Conservation (phyloP, 2,797 vertebrate genomes). For the Smutsia temminckii region DNA sequence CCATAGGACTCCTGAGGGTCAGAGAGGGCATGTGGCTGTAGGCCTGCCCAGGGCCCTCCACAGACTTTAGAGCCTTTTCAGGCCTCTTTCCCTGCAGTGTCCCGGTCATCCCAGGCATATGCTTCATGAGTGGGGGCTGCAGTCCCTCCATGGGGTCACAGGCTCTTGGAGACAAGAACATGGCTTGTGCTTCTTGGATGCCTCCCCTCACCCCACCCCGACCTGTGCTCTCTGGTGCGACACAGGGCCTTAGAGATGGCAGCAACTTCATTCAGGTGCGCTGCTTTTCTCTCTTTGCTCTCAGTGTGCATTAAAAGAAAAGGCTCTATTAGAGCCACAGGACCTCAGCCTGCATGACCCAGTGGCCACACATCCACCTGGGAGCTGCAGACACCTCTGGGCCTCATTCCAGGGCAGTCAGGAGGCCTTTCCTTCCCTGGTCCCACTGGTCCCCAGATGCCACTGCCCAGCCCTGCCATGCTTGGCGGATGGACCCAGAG, state of each 20-base stretch:
- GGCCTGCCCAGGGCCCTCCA: neutral
- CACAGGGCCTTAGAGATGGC: neutral
- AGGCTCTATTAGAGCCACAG: rapidly evolving
- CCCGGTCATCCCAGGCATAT: neutral
- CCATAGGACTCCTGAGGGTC: neutral
- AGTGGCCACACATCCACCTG: neutral
- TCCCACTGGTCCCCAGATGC: neutral
- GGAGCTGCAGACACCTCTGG: neutral
- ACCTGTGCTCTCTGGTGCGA: neutral
- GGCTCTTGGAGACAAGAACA: neutral
- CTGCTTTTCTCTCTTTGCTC: neutral
- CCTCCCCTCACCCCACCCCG: neutral
- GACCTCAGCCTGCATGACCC: neutral
- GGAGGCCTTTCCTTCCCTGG: neutral
- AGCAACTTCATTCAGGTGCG: neutral
- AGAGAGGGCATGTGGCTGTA: neutral
- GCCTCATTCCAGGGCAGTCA: neutral
- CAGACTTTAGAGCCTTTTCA: neutral
- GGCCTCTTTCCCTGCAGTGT: neutral
- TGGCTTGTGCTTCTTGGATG: neutral
- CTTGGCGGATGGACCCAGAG: neutral
- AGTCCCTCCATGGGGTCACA: neutral
- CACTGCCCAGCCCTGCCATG: neutral
- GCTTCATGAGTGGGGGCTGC: rapidly evolving
- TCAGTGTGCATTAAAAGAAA: too few relatives aligned